Evolutionary conservation across 2,888 invertebrate genomes (phyloP).

Genomic region (Platyscelio sp.): DNA sequence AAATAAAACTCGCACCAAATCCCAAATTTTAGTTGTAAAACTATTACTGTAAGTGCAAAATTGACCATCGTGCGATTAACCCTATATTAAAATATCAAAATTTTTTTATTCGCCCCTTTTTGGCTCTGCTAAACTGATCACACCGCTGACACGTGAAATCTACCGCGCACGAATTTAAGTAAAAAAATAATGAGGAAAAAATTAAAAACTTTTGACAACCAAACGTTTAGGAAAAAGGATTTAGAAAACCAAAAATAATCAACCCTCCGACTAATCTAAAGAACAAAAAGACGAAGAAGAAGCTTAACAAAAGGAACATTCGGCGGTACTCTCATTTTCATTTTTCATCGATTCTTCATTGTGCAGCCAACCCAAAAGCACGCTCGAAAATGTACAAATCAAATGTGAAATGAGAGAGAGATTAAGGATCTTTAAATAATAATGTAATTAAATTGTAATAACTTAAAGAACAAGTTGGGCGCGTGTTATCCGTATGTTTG

Average conservation of each 20-base stretch:
- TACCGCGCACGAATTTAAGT: slow-evolving; percentile 60
- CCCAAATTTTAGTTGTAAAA: too few species aligned
- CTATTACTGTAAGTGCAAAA: too few species aligned
- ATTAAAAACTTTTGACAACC: slow-evolving; percentile 46
- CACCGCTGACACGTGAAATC: slow-evolving; percentile 67
- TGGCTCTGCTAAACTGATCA: slow-evolving; percentile 68
- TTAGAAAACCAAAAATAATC: slow-evolving; percentile 43
- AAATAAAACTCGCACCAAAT: too few species aligned
- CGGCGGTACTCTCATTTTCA: slow-evolving; percentile 70
- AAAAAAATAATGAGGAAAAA: slow-evolving; percentile 61
- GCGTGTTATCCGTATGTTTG: slow-evolving; percentile 41
- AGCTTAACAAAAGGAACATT: slow-evolving; percentile 19
- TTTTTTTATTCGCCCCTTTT: slow-evolving; percentile 65
- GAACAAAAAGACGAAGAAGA: slow-evolving; percentile 5
- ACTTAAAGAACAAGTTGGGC: slow-evolving; percentile 76
- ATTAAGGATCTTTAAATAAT: slow-evolving; percentile 77
- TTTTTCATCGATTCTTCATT: slow-evolving; percentile 75
- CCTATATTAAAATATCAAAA: too few species aligned
- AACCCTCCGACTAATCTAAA: slow-evolving; percentile 62
- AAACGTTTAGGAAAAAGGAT: slow-evolving; percentile 45
- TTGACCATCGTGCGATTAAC: too few species aligned
- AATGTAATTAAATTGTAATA: slow-evolving; percentile 80
- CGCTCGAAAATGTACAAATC: slow-evolving; percentile 84
- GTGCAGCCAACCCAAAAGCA: slow-evolving; percentile 78
- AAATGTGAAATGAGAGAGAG: slow-evolving; percentile 76